Conservation (phyloP, 1,140 invertebrate species). For the Ceratoteleas bidentatus region DNA sequence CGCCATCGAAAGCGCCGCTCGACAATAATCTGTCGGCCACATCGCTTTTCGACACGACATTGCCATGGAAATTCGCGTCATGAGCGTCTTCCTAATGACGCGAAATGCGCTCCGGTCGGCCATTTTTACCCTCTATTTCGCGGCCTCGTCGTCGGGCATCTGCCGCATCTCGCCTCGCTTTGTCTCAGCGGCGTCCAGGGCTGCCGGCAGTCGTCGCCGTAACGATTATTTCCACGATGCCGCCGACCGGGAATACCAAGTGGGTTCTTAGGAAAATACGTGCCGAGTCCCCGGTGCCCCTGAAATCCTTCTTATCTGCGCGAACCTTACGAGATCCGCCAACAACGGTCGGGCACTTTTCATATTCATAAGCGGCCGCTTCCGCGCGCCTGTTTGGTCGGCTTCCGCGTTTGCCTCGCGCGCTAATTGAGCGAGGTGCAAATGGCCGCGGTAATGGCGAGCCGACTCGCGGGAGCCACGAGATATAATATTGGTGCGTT, state of each 20-base stretch:
- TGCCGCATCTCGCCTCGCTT: constrained; percentile 4
- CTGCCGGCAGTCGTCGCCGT: constrained; percentile 26
- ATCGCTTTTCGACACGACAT: constrained; percentile 24
- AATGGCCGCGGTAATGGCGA: constrained; percentile 21
- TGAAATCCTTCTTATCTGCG: constrained; percentile 48
- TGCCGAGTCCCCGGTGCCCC: constrained; percentile 34
- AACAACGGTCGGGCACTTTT: constrained; percentile 8
- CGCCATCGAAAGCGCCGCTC: constrained; percentile 17
- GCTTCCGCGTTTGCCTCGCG: constrained; percentile 31
- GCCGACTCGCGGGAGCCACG: too few relatives aligned
- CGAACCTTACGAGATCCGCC: constrained; percentile 19
- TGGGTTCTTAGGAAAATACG: constrained; percentile 77
- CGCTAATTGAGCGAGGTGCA: constrained; percentile 48
- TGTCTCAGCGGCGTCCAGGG: constrained; percentile 7
- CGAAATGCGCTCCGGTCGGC: constrained; percentile 12
- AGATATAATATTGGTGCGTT: constrained; percentile 27
- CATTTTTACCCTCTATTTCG: constrained; percentile 39
- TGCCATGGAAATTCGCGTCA: constrained; percentile 41
- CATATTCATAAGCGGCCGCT: constrained; percentile 37
- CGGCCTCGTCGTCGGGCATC: too few relatives aligned
- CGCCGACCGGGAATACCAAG: constrained; percentile 75
- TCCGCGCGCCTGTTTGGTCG: constrained; percentile 8
- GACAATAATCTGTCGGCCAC: constrained; percentile 32
- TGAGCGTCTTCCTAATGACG: constrained; percentile 48
- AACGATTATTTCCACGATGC: constrained; percentile 79